Evolutionary conservation across 2,113 vertebrate genomes (phyloP), one percentile per base, ranked within the genome.

Genomic region (Nansenia antarctica): DNA sequence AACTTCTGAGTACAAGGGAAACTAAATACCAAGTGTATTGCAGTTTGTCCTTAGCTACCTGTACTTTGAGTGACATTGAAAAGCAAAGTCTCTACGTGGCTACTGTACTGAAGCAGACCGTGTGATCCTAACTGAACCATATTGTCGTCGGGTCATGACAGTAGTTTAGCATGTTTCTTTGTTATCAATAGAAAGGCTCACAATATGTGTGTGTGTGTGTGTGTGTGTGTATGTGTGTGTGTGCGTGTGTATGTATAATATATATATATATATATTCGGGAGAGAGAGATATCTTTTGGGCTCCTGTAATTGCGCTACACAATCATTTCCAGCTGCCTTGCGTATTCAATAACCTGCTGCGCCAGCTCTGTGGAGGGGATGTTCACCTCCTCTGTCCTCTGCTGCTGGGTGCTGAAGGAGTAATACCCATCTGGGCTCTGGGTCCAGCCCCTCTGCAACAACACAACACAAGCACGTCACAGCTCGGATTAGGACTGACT

Each of bases 251-350:
- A 77, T 32, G 70, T 70, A 63, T 47, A 14, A 9, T 20, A 7
- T 5, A 42, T 5, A 42, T 42, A 42, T n/a, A n/a, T n/a, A n/a
- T n/a, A n/a, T n/a, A n/a, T n/a, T n/a, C n/a, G n/a, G n/a, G n/a
- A n/a, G n/a, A n/a, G n/a, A n/a, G n/a, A n/a, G 15, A 11, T 49
- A 49, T 15, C 45, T 22, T 49, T n/a, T 75, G 72, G 66, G 77
- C 67, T 87, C 72, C 81, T 74, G 73, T 70, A 74, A 74, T 61
- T 26, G 37, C 67, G 78, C 85, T 93, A 97, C 85, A 98, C 96
- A 67, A 97, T 97, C 96, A 97, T 97, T 85, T 98, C 96, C 86
- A 98, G 91, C 87, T 98, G 96, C 68, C 94, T 91, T 60, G 96
- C 95, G 18, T 96, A 97, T 78, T 97, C 95, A 29, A 98, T 96